phyloP scores from a whole-genome alignment of 2,888 invertebrate genomes.

The Selenia dentaria region DNA sequence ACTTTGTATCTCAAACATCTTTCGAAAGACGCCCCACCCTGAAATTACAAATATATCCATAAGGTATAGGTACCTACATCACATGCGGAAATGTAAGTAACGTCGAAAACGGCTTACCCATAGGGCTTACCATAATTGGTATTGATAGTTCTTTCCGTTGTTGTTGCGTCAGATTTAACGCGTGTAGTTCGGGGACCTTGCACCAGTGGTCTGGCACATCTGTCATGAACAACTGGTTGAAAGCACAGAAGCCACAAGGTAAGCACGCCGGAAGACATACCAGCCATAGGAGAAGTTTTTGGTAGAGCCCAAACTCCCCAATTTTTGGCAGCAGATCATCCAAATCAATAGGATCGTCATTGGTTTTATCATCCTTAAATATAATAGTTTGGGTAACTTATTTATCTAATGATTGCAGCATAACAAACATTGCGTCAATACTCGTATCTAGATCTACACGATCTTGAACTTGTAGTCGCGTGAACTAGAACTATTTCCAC shows the following conservation, averaged over 20 bases:
- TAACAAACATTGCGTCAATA: too few species aligned
- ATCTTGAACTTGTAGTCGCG: conserved; percentile 14
- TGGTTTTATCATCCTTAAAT: conserved; percentile 20
- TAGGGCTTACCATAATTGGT: conserved; percentile 83
- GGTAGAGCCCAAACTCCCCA: conserved; percentile 95
- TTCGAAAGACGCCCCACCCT: conserved; percentile 84
- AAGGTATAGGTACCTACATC: background rate
- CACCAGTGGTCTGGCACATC: conserved; percentile 96
- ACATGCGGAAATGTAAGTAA: too few species aligned
- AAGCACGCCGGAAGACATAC: conserved; percentile 95
- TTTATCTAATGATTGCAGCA: too few species aligned
- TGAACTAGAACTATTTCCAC: conserved; percentile 8
- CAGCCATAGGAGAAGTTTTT: conserved; percentile 92
- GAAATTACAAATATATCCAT: conserved; percentile 31
- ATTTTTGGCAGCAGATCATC: conserved; percentile 94
- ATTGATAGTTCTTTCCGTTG: conserved; percentile 87
- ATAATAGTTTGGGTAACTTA: too few species aligned
- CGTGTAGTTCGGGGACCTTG: conserved; percentile 87
- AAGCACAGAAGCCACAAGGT: conserved; percentile 96
- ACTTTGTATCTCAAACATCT: conserved; percentile 90
- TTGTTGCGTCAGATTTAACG: conserved; percentile 78
- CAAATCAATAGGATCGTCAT: conserved; percentile 86
- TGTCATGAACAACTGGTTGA: conserved; percentile 97
- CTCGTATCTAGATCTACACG: background rate
- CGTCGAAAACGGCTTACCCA: too few species aligned